Conservation (phyloP, 2,113 vertebrate species). For the Pipra filicauda region DNA sequence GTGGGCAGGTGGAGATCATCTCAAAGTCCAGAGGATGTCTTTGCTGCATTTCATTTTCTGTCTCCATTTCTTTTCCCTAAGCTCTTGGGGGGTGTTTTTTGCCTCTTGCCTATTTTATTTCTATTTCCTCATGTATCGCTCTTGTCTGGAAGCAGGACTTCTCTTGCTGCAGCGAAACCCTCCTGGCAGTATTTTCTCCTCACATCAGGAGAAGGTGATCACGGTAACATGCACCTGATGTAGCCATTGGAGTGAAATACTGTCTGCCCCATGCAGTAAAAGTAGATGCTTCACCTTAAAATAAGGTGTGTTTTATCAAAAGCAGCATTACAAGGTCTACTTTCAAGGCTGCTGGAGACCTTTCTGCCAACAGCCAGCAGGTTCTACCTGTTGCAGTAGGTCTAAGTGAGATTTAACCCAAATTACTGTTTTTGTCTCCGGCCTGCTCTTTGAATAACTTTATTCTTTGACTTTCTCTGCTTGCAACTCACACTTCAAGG, state of each 20-base stretch:
- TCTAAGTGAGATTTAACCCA: not conserved
- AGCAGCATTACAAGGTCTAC: not conserved
- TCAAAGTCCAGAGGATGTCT: not conserved
- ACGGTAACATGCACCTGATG: rapidly evolving
- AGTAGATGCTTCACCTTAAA: slow-evolving; percentile 20
- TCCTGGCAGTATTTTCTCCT: not conserved
- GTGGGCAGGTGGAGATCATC: not conserved
- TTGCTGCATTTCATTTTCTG: rapidly evolving
- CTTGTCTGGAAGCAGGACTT: not conserved
- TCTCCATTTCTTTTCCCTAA: not conserved
- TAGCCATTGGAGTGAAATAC: not conserved
- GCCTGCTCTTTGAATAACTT: not conserved
- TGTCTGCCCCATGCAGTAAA: not conserved
- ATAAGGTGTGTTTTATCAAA: not conserved
- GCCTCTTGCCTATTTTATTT: not conserved
- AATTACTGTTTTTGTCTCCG: not conserved
- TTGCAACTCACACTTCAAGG: not conserved
- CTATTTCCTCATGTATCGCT: rapidly evolving
- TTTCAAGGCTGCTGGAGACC: not conserved
- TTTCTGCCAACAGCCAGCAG: not conserved
- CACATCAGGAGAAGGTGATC: not conserved
- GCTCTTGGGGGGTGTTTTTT: not conserved
- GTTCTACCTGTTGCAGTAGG: slow-evolving; percentile 5
- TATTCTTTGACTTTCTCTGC: not conserved
- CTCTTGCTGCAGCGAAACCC: not conserved